These are phyloP conservation scores for Yponomeuta malinellus DNA, from an alignment of 2,888 invertebrate species.

Conservation along the genomic window DNA sequence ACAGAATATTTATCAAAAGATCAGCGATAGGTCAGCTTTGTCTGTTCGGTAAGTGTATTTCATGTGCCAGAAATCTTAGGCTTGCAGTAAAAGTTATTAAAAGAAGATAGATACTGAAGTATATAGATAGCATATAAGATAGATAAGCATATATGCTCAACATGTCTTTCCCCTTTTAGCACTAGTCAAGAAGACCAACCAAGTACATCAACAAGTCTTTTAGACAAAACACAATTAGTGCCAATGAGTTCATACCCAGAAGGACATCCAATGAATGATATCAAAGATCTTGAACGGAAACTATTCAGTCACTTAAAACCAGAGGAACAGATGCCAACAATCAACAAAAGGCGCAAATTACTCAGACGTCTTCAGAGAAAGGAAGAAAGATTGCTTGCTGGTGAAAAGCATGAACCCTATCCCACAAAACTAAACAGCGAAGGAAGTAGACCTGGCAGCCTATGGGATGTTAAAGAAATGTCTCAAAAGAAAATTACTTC, in stretches of 20 bases:
- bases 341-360: slow-evolving; percentile 63
- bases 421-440: slow-evolving; percentile 24
- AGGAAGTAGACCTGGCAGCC: slow-evolving; percentile 37
- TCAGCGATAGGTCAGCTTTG: slow-evolving; percentile 36
- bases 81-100: too few relatives aligned
- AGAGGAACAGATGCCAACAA: slow-evolving; percentile 41
- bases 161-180: not conserved
- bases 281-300: slow-evolving; percentile 65
- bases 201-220: slow-evolving; percentile 31
- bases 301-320: slow-evolving; percentile 62
- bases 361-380: slow-evolving; percentile 63
- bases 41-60: slow-evolving; percentile 35
- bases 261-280: slow-evolving; percentile 71
- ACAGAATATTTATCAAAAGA: slow-evolving; percentile 47
- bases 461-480: slow-evolving; percentile 64
- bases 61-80: not conserved
- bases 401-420: slow-evolving; percentile 33
- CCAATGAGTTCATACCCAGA: slow-evolving; percentile 46
- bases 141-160: not conserved
- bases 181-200: slow-evolving; percentile 24
- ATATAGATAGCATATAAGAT: not conserved
- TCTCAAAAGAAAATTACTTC: slow-evolving; percentile 23
- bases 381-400: slow-evolving; percentile 42
- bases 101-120: too few relatives aligned
- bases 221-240: slow-evolving; percentile 31